A percentile compares a stretch with the other conserved stretches of the same genome.
phyloP scores from a whole-genome alignment of 1,140 invertebrate genomes.

The Panagrolaimus sp. region DNA sequence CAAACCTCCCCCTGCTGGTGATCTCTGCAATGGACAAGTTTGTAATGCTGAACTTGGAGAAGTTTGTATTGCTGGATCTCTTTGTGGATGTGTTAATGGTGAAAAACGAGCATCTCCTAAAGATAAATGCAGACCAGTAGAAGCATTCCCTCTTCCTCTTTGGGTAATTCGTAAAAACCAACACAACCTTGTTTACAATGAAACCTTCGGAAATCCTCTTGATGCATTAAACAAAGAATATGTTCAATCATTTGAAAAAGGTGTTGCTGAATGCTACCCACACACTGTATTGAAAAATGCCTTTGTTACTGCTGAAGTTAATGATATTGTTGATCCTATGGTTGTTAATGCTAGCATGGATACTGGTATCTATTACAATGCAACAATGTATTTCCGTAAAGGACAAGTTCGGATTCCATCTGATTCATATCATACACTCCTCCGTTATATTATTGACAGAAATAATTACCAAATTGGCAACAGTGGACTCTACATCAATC shows the following conservation, averaged over 20 bases:
- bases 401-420: conserved; percentile 48
- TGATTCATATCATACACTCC: conserved; percentile 48
- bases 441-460: conserved; percentile 50
- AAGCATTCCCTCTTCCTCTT: conserved; percentile 50
- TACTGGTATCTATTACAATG: conserved; percentile 53
- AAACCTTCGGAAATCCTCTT: conserved; percentile 53
- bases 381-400: conserved; percentile 56
- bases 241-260: conserved; percentile 45
- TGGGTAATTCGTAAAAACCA: conserved; percentile 48
- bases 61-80: conserved; percentile 49
- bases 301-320: conserved; percentile 54
- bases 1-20: conserved; percentile 37
- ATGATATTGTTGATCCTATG: conserved; percentile 54
- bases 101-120: conserved; percentile 42
- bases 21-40: conserved; percentile 46
- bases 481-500: conserved; percentile 52
- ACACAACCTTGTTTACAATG: conserved; percentile 49
- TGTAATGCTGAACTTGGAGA: conserved; percentile 47
- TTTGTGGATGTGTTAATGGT: conserved; percentile 54
- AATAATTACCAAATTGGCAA: conserved; percentile 55
- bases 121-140: conserved; percentile 47
- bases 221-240: conserved; percentile 51
- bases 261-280: conserved; percentile 52
- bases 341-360: conserved; percentile 52
- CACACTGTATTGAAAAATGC: conserved; percentile 49